Evolutionary conservation across 2,888 invertebrate genomes (phyloP), one percentile per base, ranked within the genome.

Genomic region (Caenorhabditis zanzibari): DNA sequence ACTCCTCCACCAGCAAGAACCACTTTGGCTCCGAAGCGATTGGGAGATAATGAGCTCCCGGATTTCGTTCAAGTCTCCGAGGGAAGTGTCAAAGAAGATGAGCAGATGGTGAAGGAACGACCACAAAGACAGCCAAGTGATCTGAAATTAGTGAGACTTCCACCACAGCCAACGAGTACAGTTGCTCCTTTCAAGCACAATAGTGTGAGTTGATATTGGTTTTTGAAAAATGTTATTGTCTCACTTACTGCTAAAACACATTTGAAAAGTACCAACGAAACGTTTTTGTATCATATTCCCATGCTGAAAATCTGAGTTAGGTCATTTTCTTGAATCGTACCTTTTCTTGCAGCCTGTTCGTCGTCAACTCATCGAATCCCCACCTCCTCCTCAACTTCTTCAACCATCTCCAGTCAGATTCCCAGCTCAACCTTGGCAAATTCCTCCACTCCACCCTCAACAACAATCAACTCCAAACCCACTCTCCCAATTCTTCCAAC

Each of bases 401-500:
- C 72, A 72, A 41, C 63, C 75, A 4, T 28, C 77, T 4, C 69
- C 85, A n/a, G 75, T 88, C 38, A 86, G 90, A 26, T 90, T 89
- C 74, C 90, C 90, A 12, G 90, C 90, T 14, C 84, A 90, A 71
- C 66, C 86, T 6, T 90, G 90, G 90, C 90, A 90, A 69, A 83
- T 90, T 44, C 90, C 90, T 1, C 89, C 90, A 3, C 61, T 84
- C n/a, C 64, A 75, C 12, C 54, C 74, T 14, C 84, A 47, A 22
- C 68, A 52, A 26, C 66, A 52, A 32, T 35, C 80, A 10, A 76
- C 84, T 44, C 84, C 80, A n/a, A 80, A 69, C 35, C 82, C 79
- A 0, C 72, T 83, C 6, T 19, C 69, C n/a, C 74, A 76, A 54
- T 66, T 79, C 56, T 83, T 84, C 66, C 74, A 75, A 49, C 77